Evolutionary conservation across 2,113 vertebrate species (phyloP).

Genomic region (Hylia prasina): DNA sequence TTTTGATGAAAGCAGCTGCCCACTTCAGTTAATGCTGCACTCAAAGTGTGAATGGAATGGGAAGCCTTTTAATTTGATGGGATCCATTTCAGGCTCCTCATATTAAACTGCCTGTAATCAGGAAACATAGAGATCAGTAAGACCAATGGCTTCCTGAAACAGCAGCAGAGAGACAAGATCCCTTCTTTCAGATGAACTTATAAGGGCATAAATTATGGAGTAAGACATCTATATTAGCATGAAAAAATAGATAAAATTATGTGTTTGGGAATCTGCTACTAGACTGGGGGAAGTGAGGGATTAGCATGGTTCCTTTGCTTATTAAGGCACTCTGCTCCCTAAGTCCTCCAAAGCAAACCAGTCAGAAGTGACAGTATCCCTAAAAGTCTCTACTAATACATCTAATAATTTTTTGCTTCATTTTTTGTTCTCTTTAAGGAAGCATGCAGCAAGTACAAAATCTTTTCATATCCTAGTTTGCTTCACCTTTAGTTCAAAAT

Average conservation of each 20-base stretch:
- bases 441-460: background rate
- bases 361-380: background rate
- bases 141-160: background rate
- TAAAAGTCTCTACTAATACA: background rate
- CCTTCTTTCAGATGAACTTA: background rate
- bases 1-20: slow-evolving; percentile 50
- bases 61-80: slow-evolving; percentile 12
- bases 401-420: background rate
- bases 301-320: background rate
- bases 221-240: background rate
- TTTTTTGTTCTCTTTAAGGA: background rate
- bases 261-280: background rate
- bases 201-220: background rate
- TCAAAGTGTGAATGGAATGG: background rate
- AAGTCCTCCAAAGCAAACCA: background rate
- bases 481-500: background rate
- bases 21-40: slow-evolving; percentile 34
- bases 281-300: background rate
- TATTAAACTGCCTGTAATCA: background rate
- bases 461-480: background rate
- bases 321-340: background rate
- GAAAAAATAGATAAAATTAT: background rate
- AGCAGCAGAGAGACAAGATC: background rate
- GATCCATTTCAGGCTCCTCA: background rate
- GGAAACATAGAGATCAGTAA: background rate